These are phyloP conservation scores for Lasaia peninsularis DNA, from an alignment of 1,140 invertebrate species.

Conservation along the genomic window DNA sequence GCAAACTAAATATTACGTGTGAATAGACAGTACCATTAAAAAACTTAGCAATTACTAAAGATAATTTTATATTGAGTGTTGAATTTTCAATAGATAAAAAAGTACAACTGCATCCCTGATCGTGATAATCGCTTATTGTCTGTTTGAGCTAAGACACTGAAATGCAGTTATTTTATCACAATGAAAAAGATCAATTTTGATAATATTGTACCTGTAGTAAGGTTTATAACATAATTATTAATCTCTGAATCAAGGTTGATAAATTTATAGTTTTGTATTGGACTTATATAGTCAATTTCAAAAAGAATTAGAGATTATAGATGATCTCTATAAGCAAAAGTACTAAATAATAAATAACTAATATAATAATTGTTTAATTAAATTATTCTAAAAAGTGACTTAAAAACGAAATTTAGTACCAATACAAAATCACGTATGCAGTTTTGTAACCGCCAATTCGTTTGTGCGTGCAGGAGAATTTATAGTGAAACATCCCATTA, in stretches of 20 bases:
- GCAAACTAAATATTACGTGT: not conserved
- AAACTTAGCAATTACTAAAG: too few relatives aligned
- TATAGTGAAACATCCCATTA: not conserved
- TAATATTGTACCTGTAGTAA: too few relatives aligned
- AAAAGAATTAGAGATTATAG: not conserved
- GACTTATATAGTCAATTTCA: not conserved
- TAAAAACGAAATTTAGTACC: not conserved
- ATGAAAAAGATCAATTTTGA: too few relatives aligned
- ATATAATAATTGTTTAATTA: not conserved
- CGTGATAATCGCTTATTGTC: too few relatives aligned
- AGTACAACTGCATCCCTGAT: too few relatives aligned
- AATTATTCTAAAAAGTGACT: constrained; percentile 4
- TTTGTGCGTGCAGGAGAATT: not conserved
- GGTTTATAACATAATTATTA: too few relatives aligned
- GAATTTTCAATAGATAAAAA: too few relatives aligned
- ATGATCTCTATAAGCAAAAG: not conserved
- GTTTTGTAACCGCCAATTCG: constrained; percentile 1
- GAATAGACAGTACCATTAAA: not conserved
- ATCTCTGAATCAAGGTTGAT: too few relatives aligned
- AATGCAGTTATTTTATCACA: too few relatives aligned
- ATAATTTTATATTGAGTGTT: too few relatives aligned
- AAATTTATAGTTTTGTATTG: too few relatives aligned
- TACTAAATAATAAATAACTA: constrained; percentile 5
- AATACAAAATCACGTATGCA: not conserved
- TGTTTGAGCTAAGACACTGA: too few relatives aligned